Evolutionary conservation across 2,797 vertebrate genomes (phyloP).

Genomic region (Cryptoblepharus egeriae): DNA sequence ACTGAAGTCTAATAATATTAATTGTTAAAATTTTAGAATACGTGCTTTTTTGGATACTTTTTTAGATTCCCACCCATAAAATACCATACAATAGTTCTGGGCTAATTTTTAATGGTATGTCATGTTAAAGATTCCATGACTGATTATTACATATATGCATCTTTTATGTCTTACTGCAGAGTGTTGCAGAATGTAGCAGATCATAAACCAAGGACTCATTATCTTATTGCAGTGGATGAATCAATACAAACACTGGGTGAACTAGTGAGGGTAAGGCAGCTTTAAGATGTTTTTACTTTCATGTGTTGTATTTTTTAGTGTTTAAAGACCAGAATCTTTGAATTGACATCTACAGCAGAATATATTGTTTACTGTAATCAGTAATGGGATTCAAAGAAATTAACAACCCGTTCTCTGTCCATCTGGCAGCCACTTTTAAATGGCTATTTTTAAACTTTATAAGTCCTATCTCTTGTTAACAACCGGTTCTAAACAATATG

Average conservation of each 20-base stretch:
- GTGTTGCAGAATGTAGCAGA: constrained; percentile 88
- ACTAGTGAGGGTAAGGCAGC: constrained; percentile 83
- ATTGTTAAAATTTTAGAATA: not conserved
- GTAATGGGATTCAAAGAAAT: too few species aligned
- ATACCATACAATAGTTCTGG: not conserved
- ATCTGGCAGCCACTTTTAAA: too few species aligned
- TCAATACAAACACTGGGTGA: constrained; percentile 83
- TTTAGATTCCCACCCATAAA: not conserved
- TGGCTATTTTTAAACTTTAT: too few species aligned
- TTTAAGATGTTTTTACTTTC: not conserved
- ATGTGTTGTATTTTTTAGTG: too few species aligned
- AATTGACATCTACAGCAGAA: not conserved
- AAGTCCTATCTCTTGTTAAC: too few species aligned
- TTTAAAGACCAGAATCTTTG: not conserved
- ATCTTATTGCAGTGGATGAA: constrained; percentile 88
- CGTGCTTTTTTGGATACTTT: constrained; percentile 11
- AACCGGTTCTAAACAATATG: too few species aligned
- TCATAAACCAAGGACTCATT: constrained; percentile 78
- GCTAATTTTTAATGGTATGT: constrained; percentile 3
- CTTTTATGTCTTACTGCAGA: constrained; percentile 62
- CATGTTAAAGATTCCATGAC: not conserved
- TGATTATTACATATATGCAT: accelerated
- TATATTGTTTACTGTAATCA: too few species aligned
- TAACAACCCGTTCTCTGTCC: too few species aligned
- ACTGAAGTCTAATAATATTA: not conserved